Evolutionary conservation across 1,140 invertebrate genomes (phyloP).

Genomic region (Calosoma granatense): DNA sequence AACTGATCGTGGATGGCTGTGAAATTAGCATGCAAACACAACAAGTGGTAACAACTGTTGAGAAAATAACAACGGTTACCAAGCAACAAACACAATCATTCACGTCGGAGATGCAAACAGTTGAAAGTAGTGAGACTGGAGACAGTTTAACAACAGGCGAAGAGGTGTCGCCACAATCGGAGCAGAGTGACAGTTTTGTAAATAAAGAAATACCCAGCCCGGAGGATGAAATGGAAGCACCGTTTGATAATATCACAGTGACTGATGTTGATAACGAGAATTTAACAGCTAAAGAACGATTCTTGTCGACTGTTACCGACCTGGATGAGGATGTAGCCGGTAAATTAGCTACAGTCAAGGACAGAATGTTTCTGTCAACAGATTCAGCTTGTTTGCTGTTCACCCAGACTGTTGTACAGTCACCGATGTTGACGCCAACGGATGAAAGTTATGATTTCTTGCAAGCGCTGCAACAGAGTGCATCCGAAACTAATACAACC

Average conservation of each 20-base stretch:
- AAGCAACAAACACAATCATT: no score
- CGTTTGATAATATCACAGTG: slow-evolving; percentile 3
- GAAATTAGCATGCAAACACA: no score
- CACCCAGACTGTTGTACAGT: slow-evolving; percentile 33
- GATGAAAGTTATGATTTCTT: slow-evolving; percentile 35
- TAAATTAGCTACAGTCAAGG: slow-evolving; percentile 23
- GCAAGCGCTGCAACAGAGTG: slow-evolving; percentile 23
- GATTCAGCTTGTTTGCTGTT: slow-evolving; percentile 29
- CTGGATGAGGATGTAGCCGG: not conserved
- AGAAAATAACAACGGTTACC: no score
- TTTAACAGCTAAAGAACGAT: not conserved
- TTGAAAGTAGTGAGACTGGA: no score
- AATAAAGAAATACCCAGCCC: slow-evolving; percentile 14
- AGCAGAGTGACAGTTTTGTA: not conserved
- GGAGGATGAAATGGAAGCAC: not conserved
- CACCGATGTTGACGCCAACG: slow-evolving; percentile 33
- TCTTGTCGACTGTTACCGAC: not conserved
- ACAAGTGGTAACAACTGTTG: no score
- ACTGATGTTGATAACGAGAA: not conserved
- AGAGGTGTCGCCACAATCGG: not conserved
- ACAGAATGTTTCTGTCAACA: slow-evolving; percentile 29
- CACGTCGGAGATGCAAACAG: no score
- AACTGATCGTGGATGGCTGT: no score
- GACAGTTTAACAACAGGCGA: no score
- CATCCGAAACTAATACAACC: slow-evolving; percentile 10